Conservation (phyloP, 2,113 vertebrate species). For the Ochotona princeps region DNA sequence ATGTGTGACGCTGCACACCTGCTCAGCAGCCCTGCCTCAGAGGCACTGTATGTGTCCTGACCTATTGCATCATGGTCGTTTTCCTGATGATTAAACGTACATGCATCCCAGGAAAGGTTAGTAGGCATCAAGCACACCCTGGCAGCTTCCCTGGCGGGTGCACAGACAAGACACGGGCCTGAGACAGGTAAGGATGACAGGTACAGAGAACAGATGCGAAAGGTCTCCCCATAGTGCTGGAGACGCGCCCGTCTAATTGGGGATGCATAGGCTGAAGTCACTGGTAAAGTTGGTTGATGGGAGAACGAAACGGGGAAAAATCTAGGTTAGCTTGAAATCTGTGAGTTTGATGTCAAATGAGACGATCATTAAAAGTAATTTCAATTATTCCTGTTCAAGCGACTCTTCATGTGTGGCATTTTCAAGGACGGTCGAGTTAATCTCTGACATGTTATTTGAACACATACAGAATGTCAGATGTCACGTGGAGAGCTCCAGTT, state of each 20-base stretch:
- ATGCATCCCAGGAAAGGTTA: constrained; percentile 49
- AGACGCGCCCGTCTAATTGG: constrained; percentile 58
- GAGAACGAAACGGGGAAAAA: neutral
- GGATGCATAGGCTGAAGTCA: constrained; percentile 45
- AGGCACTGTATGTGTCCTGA: neutral
- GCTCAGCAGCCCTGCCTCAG: too few relatives aligned
- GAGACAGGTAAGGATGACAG: neutral
- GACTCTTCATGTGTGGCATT: neutral
- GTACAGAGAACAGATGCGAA: neutral
- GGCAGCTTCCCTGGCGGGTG: constrained; percentile 5
- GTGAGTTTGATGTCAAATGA: constrained; percentile 47
- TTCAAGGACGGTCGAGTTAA: neutral
- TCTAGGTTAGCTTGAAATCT: constrained; percentile 19
- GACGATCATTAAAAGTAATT: constrained; percentile 67
- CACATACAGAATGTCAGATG: neutral
- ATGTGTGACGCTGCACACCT: too few relatives aligned
- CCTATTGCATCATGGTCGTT: constrained; percentile 7
- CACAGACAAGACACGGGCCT: neutral
- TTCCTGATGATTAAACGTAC: constrained; percentile 51
- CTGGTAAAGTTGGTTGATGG: constrained; percentile 38
- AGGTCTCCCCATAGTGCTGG: neutral
- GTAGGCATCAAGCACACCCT: neutral
- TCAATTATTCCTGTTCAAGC: constrained; percentile 53
- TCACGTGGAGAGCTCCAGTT: neutral
- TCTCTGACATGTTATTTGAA: neutral